Base-by-base conservation (phyloP, 2,888 invertebrate genomes). In the Harpagoxenus sublaevis region DNA sequence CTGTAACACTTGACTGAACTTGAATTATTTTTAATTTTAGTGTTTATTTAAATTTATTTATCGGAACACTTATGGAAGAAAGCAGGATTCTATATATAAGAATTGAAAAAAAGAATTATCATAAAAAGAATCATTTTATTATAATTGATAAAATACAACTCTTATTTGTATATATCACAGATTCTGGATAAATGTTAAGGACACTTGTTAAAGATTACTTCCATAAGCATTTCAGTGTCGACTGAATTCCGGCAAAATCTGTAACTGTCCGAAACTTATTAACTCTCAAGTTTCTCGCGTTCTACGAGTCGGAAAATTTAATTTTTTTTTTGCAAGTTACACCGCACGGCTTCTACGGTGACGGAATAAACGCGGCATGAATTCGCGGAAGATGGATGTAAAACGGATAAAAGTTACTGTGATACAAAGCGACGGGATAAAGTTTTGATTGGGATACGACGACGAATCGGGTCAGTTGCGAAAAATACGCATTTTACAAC, bases 381-480 rank as follows among this genome's bases (percentile, higher is more conserved):
- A 45, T 62, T 23, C 51, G 31, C 68, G 57, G 35, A 48, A 68
- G 68, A 79, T 68, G 45, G 79, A 79, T 57, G 45, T 70, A 57
- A 78, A 78, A 31, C 57, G 57, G 28, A 74, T 28, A 12, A 23
- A 70, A 70, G 55, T 79, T 57, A 53, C 55, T 4, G n/a, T 31
- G 57, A 79, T 70, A 57, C 55, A 70, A 62, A 57, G 42, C 45
- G 12, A 66, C 51, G n/a, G 10, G 15, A 8, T 63, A 81, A 89
- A 87, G 82, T 87, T 89, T 87, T 85, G 85, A 87, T 86, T 85
- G 87, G 85, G 83, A 86, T 48, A 57, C 74, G 35, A 28, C 63
- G 45, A 35, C 63, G 42, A 85, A 86, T 71, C 83, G 71, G 84
- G 83, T 86, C 83, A 82, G 62, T 48, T 42, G 55, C 15, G 15